Evolutionary conservation across 1,140 invertebrate genomes (phyloP).

Genomic region (Danaus plexippus): DNA sequence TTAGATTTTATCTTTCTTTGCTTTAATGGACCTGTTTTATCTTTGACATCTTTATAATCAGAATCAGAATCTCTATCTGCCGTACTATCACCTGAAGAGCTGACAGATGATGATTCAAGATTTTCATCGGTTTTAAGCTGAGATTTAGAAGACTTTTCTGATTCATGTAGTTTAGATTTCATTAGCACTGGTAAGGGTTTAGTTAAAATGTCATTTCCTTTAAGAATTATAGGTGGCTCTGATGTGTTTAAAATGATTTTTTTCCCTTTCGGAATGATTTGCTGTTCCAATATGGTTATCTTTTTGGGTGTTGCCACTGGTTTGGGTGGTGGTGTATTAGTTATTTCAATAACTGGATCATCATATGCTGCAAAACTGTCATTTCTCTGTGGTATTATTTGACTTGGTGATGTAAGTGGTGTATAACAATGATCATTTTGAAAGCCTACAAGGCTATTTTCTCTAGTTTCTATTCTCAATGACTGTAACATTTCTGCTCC

Average conservation of each 20-base stretch:
- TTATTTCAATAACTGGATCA: conserved; percentile 61
- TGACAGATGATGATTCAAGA: conserved; percentile 54
- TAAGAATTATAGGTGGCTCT: conserved; percentile 56
- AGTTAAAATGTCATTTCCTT: conserved; percentile 57
- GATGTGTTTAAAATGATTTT: conserved; percentile 58
- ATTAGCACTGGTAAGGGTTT: conserved; percentile 52
- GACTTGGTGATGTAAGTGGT: conserved; percentile 73
- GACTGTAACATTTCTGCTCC: conserved; percentile 70
- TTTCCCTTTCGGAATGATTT: conserved; percentile 68
- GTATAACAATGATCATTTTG: conserved; percentile 80
- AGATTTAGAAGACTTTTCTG: conserved; percentile 28
- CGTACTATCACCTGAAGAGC: conserved; percentile 57
- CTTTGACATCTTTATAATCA: conserved; percentile 62
- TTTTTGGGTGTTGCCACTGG: conserved; percentile 62
- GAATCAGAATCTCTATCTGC: conserved; percentile 68
- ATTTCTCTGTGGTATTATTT: conserved; percentile 49
- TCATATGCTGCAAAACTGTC: conserved; percentile 46
- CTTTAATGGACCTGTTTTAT: conserved; percentile 39
- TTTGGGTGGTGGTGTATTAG: conserved; percentile 54
- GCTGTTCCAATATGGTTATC: conserved; percentile 67
- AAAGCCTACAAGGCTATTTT: conserved; percentile 69
- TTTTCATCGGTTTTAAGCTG: conserved; percentile 40
- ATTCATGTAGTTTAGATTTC: conserved; percentile 41
- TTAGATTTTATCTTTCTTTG: conserved; percentile 47
- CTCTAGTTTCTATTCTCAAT: conserved; percentile 66